These are phyloP conservation scores for Carettochelys insculpta DNA, from an alignment of 2,113 vertebrate genomes.

Conservation along the genomic window DNA sequence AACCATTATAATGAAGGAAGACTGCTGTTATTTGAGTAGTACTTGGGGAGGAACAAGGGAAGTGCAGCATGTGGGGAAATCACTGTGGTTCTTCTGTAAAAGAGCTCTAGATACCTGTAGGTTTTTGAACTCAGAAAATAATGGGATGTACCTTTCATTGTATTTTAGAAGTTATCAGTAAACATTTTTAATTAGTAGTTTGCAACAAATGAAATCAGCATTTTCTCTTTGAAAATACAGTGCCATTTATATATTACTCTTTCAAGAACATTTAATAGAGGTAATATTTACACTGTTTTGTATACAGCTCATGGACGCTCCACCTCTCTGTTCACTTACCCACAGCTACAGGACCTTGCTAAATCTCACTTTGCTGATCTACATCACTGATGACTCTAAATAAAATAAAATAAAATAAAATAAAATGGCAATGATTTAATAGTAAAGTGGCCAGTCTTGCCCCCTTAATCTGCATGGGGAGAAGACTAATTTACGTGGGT, in stretches of 20 bases:
- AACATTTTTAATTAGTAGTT: background rate
- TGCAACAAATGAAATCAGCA: background rate
- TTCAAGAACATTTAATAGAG: slow-evolving; percentile 6
- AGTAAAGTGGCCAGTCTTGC: background rate
- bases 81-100: background rate
- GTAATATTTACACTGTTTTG: background rate
- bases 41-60: slow-evolving; percentile 16
- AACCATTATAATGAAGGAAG: slow-evolving; percentile 19
- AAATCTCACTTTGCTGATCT: background rate
- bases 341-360: background rate
- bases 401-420: background rate
- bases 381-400: background rate
- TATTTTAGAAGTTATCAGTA: background rate
- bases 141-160: background rate
- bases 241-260: background rate
- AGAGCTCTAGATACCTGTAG: background rate
- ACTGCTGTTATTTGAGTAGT: slow-evolving; percentile 42
- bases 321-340: background rate
- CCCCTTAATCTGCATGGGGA: background rate
- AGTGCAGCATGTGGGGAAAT: background rate
- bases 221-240: background rate
- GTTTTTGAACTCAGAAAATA: background rate
- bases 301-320: background rate
- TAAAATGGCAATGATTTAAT: background rate
- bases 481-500: background rate